These are phyloP conservation scores for Rhizoglyphus robini DNA, from an alignment of 1,140 invertebrate species.

Conservation along the genomic window DNA sequence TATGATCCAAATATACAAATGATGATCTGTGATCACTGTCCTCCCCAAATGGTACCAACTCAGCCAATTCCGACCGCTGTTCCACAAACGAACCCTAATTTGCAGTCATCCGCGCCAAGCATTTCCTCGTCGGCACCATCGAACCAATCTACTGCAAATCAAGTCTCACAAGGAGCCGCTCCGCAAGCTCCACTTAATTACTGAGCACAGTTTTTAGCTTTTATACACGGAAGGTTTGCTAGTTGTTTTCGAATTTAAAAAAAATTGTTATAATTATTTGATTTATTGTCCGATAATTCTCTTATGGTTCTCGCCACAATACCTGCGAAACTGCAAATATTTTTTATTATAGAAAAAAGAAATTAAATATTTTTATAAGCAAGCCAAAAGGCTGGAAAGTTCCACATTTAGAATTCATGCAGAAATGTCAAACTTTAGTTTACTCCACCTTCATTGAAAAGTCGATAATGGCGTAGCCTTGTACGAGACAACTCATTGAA, in stretches of 20 bases:
- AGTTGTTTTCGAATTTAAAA: neutral
- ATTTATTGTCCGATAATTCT: too few species aligned
- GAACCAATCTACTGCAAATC: neutral
- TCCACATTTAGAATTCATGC: too few species aligned
- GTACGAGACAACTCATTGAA: constrained; percentile 36
- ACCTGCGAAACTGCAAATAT: too few species aligned
- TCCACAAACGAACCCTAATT: neutral
- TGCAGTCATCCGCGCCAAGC: neutral
- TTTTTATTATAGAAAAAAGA: neutral
- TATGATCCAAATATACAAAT: constrained; percentile 1
- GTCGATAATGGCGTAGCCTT: constrained; percentile 36
- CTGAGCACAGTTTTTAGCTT: neutral
- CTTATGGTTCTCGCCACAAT: too few species aligned
- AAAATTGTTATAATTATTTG: neutral
- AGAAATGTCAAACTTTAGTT: too few species aligned
- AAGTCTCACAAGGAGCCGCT: neutral
- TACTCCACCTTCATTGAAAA: constrained; percentile 36
- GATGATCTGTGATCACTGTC: neutral
- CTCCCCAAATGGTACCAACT: neutral
- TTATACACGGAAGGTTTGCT: neutral
- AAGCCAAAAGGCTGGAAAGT: too few species aligned
- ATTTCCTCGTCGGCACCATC: neutral
- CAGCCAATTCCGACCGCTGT: neutral
- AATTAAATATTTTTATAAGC: neutral
- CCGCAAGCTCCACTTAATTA: neutral